Conservation (phyloP, 1,140 invertebrate genomes). For the Micrasema minimum region DNA sequence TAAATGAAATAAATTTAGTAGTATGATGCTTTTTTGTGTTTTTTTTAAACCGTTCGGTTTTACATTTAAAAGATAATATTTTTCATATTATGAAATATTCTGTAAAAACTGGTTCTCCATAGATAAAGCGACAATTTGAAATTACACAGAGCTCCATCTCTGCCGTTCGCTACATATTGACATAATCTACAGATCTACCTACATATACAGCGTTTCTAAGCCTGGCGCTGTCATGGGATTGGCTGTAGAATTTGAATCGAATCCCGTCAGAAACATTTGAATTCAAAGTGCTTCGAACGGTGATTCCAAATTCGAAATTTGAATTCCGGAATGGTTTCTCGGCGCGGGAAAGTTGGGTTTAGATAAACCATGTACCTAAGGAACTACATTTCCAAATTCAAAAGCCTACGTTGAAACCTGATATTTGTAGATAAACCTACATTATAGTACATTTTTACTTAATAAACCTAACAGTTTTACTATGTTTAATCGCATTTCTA, state of each 20-base stretch:
- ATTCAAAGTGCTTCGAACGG: conserved; percentile 35
- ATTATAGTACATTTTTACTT: too few relatives aligned
- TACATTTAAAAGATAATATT: background rate
- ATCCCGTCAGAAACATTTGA: conserved; percentile 32
- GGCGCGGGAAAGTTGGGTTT: conserved; percentile 21
- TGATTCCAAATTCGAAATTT: conserved; percentile 31
- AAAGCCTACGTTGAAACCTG: too few relatives aligned
- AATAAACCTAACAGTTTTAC: too few relatives aligned
- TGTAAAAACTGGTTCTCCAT: background rate
- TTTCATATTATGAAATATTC: background rate
- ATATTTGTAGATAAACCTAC: too few relatives aligned
- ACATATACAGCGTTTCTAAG: background rate
- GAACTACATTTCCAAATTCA: background rate
- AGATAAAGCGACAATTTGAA: background rate
- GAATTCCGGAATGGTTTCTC: conserved; percentile 26
- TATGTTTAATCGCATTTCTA: too few relatives aligned
- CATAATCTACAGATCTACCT: conserved; percentile 15
- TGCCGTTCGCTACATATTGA: background rate
- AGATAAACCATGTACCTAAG: conserved; percentile 16
- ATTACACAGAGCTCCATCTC: background rate
- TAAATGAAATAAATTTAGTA: background rate
- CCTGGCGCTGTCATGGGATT: conserved; percentile 2
- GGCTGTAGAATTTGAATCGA: conserved; percentile 31
- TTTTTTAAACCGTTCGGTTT: background rate
- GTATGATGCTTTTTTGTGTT: background rate